Percentiles rank a stretch among this genome's conserved stretches.
Conservation (phyloP, 2,888 invertebrate species). For the Myopa testacea region DNA sequence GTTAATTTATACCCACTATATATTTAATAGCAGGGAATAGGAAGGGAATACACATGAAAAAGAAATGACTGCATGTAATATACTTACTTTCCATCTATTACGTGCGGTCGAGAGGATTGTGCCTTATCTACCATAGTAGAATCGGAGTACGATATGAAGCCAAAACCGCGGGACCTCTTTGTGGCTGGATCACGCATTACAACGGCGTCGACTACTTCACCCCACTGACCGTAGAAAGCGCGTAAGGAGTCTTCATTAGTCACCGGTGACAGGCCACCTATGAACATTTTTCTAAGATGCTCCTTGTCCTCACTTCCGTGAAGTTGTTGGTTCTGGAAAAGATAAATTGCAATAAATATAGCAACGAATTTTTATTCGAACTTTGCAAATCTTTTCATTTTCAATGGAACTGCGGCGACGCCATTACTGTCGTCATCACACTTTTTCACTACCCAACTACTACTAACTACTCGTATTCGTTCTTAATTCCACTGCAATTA, state of each 20-base stretch:
- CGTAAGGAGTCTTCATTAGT: constrained; percentile 58
- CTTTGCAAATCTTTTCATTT: neutral
- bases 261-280: constrained; percentile 60
- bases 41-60: too few species aligned
- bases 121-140: constrained; percentile 59
- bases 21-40: too few species aligned
- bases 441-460: neutral
- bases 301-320: constrained; percentile 48
- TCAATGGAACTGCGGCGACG: constrained; percentile 3
- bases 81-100: constrained; percentile 70
- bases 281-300: constrained; percentile 63
- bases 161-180: constrained; percentile 63
- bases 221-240: constrained; percentile 59
- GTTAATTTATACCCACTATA: too few species aligned
- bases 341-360: neutral
- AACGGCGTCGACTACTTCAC: constrained; percentile 59
- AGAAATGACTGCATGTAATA: constrained; percentile 32
- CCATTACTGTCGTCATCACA: constrained; percentile 22
- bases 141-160: constrained; percentile 61
- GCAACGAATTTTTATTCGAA: neutral
- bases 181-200: constrained; percentile 63
- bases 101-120: constrained; percentile 59
- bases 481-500: too few species aligned
- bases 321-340: neutral
- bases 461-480: too few species aligned